Evolutionary conservation across 2,888 invertebrate species (phyloP).

Genomic region (Melanargia galathea): DNA sequence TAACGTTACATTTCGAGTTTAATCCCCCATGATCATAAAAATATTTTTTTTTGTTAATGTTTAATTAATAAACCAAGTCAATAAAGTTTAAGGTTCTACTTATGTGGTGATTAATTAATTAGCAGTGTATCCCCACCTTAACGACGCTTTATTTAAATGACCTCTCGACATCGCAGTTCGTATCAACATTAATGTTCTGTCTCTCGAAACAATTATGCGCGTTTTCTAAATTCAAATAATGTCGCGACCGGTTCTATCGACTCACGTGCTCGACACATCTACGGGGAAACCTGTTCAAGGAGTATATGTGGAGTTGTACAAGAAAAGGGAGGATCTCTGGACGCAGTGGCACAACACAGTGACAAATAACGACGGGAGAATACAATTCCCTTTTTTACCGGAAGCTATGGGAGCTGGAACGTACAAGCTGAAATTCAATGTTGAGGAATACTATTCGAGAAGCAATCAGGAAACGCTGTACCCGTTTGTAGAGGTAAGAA

Average conservation of each 20-base stretch:
- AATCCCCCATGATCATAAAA: too few species aligned
- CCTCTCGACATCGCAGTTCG: neutral
- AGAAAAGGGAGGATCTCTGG: constrained; percentile 85
- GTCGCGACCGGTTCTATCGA: constrained; percentile 84
- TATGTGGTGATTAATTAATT: neutral
- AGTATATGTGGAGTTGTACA: constrained; percentile 86
- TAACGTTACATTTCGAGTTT: too few species aligned
- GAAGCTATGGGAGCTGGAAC: constrained; percentile 84
- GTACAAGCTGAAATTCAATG: constrained; percentile 89
- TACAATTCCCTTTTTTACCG: constrained; percentile 83
- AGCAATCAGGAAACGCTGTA: constrained; percentile 85
- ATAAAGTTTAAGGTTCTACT: neutral
- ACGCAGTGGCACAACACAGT: constrained; percentile 83
- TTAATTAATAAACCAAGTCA: neutral
- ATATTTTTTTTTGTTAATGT: neutral
- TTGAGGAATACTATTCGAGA: constrained; percentile 86
- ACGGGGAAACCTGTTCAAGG: constrained; percentile 85
- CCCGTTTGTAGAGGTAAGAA: constrained; percentile 87
- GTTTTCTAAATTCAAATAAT: constrained; percentile 43
- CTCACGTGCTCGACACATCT: constrained; percentile 88
- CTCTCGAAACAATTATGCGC: constrained; percentile 6
- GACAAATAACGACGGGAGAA: constrained; percentile 86
- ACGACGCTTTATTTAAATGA: constrained; percentile 13
- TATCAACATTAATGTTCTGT: neutral
- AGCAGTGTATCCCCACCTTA: constrained; percentile 16